A percentile compares a stretch with the other conserved stretches of the same genome.
These are phyloP conservation scores for Montipora capricornis DNA, from an alignment of 64 coral and sea anemone species.

Conservation along the genomic window DNA sequence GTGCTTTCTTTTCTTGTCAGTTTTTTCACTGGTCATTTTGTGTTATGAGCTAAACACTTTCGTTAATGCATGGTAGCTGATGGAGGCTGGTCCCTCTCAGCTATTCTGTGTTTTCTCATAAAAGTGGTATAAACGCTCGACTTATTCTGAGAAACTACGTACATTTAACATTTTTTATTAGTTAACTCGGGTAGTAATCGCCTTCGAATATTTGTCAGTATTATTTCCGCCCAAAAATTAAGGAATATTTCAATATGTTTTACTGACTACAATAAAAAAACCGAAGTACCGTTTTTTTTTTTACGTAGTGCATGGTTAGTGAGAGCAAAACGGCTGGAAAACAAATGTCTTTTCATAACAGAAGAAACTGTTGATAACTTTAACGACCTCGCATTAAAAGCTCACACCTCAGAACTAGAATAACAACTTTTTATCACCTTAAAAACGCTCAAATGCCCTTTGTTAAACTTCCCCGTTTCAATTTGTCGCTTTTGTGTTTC, in stretches of 20 bases:
- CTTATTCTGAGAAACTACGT: too few species aligned
- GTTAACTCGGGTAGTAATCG: too few species aligned
- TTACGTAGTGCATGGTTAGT: not conserved
- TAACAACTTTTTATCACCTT: not conserved
- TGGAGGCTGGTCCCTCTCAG: too few species aligned
- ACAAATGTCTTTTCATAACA: not conserved
- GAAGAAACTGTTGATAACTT: conserved; percentile 7
- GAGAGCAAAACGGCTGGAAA: not conserved
- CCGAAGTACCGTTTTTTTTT: not conserved
- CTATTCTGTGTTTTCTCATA: too few species aligned
- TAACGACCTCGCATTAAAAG: not conserved
- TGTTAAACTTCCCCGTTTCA: not conserved
- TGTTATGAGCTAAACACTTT: not conserved
- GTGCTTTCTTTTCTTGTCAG: conserved; percentile 33
- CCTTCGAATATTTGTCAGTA: too few species aligned
- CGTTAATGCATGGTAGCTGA: not conserved
- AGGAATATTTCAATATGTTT: too few species aligned
- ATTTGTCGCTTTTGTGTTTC: not conserved
- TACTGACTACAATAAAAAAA: too few species aligned
- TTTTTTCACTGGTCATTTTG: conserved; percentile 44
- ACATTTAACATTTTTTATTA: too few species aligned
- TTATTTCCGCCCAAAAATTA: too few species aligned
- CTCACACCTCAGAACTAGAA: not conserved
- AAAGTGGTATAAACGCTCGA: too few species aligned
- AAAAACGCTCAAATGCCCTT: not conserved